phyloP scores from a whole-genome alignment of 2,797 vertebrate genomes.

The Menidia menidia region DNA sequence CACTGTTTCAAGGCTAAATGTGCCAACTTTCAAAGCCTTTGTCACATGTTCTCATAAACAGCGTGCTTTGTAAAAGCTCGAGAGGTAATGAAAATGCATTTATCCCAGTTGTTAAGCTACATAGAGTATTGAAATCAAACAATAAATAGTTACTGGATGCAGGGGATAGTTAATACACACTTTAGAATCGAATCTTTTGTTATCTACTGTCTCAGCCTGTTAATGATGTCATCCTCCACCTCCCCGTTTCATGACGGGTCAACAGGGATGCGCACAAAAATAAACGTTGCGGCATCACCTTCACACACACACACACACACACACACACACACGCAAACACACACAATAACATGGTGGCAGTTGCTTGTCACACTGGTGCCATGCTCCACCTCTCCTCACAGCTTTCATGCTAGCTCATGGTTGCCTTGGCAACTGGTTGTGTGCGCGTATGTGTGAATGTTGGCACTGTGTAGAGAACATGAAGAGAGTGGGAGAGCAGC shows the following conservation, averaged over 20 bases:
- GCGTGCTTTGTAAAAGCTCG: slow-evolving; percentile 4
- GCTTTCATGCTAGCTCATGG: slow-evolving; percentile 81
- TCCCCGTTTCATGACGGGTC: slow-evolving; percentile 62
- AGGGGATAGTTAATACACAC: slow-evolving; percentile 51
- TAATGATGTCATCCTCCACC: slow-evolving; percentile 46
- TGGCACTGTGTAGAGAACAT: slow-evolving; percentile 71
- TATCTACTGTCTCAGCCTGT: slow-evolving; percentile 65
- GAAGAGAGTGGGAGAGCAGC: slow-evolving; percentile 64
- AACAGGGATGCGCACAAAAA: slow-evolving; percentile 55
- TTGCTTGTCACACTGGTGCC: slow-evolving; percentile 78
- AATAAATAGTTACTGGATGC: slow-evolving; percentile 30
- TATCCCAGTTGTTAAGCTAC: slow-evolving; percentile 21
- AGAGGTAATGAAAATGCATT: slow-evolving; percentile 21
- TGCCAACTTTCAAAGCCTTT: background rate
- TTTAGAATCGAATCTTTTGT: slow-evolving; percentile 49
- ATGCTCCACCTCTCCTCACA: slow-evolving; percentile 77
- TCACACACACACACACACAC: slow-evolving; percentile 19
- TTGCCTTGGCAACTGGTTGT: slow-evolving; percentile 83
- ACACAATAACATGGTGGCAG: slow-evolving; percentile 58
- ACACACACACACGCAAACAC: slow-evolving; percentile 26
- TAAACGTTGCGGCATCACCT: slow-evolving; percentile 61
- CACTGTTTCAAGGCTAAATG: background rate
- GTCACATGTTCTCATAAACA: background rate
- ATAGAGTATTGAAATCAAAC: slow-evolving; percentile 59
- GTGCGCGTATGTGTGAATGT: slow-evolving; percentile 57